These are phyloP conservation scores for Calliphora vomitoria DNA, from an alignment of 2,888 invertebrate genomes.

Conservation along the genomic window DNA sequence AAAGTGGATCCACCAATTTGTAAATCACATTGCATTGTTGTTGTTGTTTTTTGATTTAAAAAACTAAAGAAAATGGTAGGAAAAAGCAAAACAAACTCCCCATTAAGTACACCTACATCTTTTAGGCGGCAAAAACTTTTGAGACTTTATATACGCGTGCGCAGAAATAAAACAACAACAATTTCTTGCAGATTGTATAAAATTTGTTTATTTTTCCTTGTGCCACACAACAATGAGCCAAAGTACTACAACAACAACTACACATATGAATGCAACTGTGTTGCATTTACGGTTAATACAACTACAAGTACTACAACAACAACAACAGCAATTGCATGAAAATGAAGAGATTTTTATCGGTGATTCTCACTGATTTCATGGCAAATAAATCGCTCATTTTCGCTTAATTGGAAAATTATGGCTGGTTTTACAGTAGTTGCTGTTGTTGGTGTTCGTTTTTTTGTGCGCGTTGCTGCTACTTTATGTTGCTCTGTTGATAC, in stretches of 20 bases:
- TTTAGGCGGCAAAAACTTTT: slow-evolving; percentile 76
- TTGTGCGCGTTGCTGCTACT: slow-evolving; percentile 38
- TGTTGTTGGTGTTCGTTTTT: slow-evolving; percentile 31
- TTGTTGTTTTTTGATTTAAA: neutral
- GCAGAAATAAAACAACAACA: slow-evolving; percentile 70
- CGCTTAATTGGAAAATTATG: slow-evolving; percentile 85
- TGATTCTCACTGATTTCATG: slow-evolving; percentile 85
- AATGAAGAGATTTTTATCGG: slow-evolving; percentile 85
- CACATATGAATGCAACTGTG: slow-evolving; percentile 15
- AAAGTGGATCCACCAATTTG: slow-evolving; percentile 72
- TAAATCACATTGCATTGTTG: no score
- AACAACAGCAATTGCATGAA: slow-evolving; percentile 65
- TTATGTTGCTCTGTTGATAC: slow-evolving; percentile 17
- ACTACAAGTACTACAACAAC: slow-evolving; percentile 22
- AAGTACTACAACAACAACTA: neutral
- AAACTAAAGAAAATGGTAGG: slow-evolving; percentile 42
- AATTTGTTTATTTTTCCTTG: neutral
- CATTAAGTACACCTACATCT: slow-evolving; percentile 77
- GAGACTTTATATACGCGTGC: slow-evolving; percentile 67
- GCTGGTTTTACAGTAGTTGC: slow-evolving; percentile 72
- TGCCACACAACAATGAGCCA: slow-evolving; percentile 8
- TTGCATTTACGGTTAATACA: slow-evolving; percentile 55
- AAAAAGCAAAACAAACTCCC: slow-evolving; percentile 51
- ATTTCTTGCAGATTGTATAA: slow-evolving; percentile 48
- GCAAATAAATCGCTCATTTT: slow-evolving; percentile 85